Evolutionary conservation across 2,888 invertebrate species (phyloP).

Genomic region (Luperina testacea): DNA sequence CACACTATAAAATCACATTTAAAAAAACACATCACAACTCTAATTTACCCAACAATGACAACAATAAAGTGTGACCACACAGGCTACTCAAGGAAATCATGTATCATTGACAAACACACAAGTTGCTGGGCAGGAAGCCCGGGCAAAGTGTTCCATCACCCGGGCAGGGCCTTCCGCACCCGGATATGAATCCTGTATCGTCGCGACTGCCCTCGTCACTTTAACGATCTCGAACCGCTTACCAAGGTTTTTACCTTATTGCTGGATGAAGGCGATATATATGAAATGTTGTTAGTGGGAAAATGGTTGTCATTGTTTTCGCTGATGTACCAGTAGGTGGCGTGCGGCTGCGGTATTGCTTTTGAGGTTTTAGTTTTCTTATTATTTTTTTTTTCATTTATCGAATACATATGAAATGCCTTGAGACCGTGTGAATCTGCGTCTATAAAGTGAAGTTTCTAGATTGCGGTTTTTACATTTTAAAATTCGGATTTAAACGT

Average conservation of each 20-base stretch:
- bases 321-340: neutral
- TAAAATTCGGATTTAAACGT: neutral
- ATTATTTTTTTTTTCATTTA: neutral
- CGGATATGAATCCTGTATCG: conserved; percentile 81
- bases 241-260: conserved; percentile 65
- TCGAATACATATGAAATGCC: neutral
- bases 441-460: neutral
- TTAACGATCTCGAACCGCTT: conserved; percentile 65
- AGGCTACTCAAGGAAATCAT: conserved; percentile 71
- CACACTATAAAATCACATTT: neutral
- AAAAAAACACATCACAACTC: conserved; percentile 1
- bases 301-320: conserved; percentile 41
- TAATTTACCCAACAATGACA: conserved; percentile 22
- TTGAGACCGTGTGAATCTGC: neutral
- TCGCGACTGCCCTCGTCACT: conserved; percentile 70
- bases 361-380: neutral
- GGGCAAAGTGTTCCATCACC: conserved; percentile 76
- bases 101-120: conserved; percentile 75
- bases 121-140: conserved; percentile 68
- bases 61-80: conserved; percentile 37
- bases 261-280: conserved; percentile 23
- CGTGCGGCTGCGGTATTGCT: neutral
- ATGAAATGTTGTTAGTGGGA: conserved; percentile 26
- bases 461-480: neutral
- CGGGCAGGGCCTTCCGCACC: conserved; percentile 71